phyloP scores from a whole-genome alignment of 1,140 invertebrate species.

The Drosophila elegans region DNA sequence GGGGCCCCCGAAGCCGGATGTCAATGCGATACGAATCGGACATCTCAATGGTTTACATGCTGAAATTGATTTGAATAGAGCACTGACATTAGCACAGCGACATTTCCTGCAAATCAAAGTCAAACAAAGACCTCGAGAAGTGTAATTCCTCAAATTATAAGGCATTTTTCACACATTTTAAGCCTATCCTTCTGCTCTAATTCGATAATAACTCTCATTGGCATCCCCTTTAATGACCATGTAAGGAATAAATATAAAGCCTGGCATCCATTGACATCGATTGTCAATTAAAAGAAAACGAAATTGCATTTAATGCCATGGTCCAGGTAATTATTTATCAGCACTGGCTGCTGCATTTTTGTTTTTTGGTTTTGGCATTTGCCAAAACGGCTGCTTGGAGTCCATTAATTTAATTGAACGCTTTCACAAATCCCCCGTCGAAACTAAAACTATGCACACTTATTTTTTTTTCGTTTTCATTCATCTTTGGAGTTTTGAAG shows the following conservation, averaged over 20 bases:
- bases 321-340: conserved; percentile 58
- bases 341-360: conserved; percentile 22
- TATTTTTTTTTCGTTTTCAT: conserved; percentile 26
- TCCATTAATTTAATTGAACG: conserved; percentile 82
- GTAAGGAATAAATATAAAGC: neutral
- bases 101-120: conserved; percentile 22
- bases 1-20: conserved; percentile 65
- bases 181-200: conserved; percentile 3
- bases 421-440: conserved; percentile 76
- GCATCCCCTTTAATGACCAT: conserved; percentile 1
- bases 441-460: conserved; percentile 38
- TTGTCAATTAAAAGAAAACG: conserved; percentile 59
- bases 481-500: conserved; percentile 17
- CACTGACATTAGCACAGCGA: conserved; percentile 9
- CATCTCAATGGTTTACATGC: conserved; percentile 15
- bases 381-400: conserved; percentile 49
- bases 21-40: conserved; percentile 22
- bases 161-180: conserved; percentile 27
- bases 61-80: conserved; percentile 39
- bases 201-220: conserved; percentile 38
- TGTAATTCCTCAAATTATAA: conserved; percentile 5
- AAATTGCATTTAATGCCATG: conserved; percentile 44
- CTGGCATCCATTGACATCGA: conserved; percentile 14
- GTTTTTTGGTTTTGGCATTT: conserved; percentile 51
- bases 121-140: neutral